Evolutionary conservation across 2,888 invertebrate genomes (phyloP), one percentile per base, ranked within the genome.

Genomic region (Crematogaster levior): DNA sequence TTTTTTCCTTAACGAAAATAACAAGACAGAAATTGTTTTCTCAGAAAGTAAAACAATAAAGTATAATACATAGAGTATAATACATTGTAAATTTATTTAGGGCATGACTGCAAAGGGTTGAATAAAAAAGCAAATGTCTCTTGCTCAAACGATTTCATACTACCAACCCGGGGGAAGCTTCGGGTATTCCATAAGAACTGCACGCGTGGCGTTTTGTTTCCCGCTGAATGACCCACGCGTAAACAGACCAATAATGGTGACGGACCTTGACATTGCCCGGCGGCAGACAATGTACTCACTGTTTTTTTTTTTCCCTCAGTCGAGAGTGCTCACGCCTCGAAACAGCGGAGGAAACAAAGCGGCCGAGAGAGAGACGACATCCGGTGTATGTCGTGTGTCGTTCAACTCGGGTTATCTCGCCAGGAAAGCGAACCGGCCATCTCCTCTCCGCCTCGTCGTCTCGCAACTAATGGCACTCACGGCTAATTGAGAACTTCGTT

Each of bases 311-410:
- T 87, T 85, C 84, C 86, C 84, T 84, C 83, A 81, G 30, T 82
- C 77, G 77, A 51, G 58, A 60, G 34, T 72, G 70, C 61, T 83
- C 74, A 51, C 81, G 85, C 85, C 81, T 86, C 74, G 83, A 34
- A 34, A 60, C 75, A 86, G n/a, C 56, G 79, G 86, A 86, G 87
- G 88, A 91, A 91, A 91, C 90, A 90, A 90, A 91, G 88, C 87
- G 88, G 9, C 77, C 48, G 18, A 21, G 56, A 83, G 89, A 88
- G 88, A 81, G 82, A 91, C 90, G 91, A 91, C 91, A 91, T 92
- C 92, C 92, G 92, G 90, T 90, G 73, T 70, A 68, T 74, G 81
- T 84, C 68, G 77, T 84, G 87, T 89, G 90, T 90, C 90, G 86
- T 90, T 90, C 90, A 90, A 90, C 90, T 85, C 34, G 34, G 4